A percentile compares a stretch with the other conserved stretches of the same genome.
These are phyloP conservation scores for Drosophila aldrichi DNA, from an alignment of 2,888 invertebrate species.

Conservation along the genomic window DNA sequence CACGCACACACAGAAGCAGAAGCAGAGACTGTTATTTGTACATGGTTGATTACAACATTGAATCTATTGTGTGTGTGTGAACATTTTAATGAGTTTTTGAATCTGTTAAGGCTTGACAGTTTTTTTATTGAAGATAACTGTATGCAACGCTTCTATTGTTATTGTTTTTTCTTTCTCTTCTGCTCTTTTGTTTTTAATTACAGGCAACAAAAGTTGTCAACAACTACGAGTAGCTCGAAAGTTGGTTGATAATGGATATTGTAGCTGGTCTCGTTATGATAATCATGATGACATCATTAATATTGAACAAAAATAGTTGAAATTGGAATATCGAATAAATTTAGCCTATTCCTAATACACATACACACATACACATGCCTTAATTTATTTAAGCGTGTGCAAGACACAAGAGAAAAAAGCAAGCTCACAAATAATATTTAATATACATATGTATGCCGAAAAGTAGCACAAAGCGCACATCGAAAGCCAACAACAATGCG, in stretches of 20 bases:
- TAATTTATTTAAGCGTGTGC: not conserved
- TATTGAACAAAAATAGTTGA: not conserved
- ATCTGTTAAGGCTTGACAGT: conserved; percentile 15
- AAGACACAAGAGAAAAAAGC: conserved; percentile 6
- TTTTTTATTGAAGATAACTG: conserved; percentile 29
- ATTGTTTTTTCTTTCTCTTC: not conserved
- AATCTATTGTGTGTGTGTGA: conserved; percentile 15
- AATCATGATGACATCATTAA: conserved; percentile 48
- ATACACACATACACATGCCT: not conserved
- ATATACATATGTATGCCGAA: conserved; percentile 39
- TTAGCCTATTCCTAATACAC: conserved; percentile 4
- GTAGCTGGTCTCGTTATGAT: conserved; percentile 33
- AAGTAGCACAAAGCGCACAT: conserved; percentile 39
- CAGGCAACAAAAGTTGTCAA: conserved; percentile 33
- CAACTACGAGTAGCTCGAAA: conserved; percentile 1
- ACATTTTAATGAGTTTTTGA: conserved; percentile 43
- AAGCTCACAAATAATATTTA: conserved; percentile 19
- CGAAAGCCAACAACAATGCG: conserved; percentile 55
- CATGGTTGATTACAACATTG: conserved; percentile 2
- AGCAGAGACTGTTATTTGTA: not conserved
- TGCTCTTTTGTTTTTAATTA: conserved; percentile 39
- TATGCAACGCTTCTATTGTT: conserved; percentile 9
- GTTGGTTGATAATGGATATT: conserved; percentile 29
- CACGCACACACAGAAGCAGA: conserved; percentile 4
- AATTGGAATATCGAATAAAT: not conserved